phyloP scores from a whole-genome alignment of 2,113 vertebrate species.

The Nothobranchius kuhntae region DNA sequence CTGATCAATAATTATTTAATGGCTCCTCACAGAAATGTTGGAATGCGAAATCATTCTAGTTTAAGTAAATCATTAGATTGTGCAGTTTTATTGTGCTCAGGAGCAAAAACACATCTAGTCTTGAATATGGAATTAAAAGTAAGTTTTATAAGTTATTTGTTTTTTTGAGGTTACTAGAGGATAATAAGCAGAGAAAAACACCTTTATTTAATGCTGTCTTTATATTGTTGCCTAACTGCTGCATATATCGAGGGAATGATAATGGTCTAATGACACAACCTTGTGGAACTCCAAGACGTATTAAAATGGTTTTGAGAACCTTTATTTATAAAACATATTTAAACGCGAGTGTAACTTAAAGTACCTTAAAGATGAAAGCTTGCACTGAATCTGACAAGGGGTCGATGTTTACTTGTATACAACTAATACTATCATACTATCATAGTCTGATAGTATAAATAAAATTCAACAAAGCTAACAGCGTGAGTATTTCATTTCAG shows the following conservation, averaged over 20 bases:
- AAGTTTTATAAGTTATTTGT: background rate
- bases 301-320: background rate
- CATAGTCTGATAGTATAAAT: background rate
- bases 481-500: background rate
- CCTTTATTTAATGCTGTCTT: background rate
- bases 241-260: background rate
- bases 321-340: background rate
- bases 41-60: background rate
- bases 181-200: background rate
- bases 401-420: background rate
- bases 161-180: background rate
- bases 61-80: no score
- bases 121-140: background rate
- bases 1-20: background rate
- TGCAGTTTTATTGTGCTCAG: background rate
- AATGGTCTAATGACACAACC: background rate
- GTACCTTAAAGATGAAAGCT: background rate
- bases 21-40: background rate
- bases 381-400: background rate
- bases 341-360: background rate
- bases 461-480: background rate
- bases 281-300: background rate
- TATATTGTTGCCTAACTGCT: background rate
- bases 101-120: background rate
- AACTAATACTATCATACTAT: no score